Evolutionary conservation across 92 coral and sea anemone species (phyloP), one percentile per base, ranked within the genome.

Genomic region (Porites cylindrica): DNA sequence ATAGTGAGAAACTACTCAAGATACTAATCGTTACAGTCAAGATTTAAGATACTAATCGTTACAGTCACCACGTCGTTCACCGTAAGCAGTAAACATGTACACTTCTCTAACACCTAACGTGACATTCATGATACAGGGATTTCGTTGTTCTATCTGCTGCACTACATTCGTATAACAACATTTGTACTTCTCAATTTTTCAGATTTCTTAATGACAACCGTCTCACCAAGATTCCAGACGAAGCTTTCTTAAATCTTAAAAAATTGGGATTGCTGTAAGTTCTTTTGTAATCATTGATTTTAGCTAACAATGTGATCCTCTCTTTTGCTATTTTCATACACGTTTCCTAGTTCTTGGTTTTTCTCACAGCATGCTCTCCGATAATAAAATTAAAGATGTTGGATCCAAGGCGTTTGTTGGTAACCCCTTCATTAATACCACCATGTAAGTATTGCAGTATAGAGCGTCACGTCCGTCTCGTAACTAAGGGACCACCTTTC

Each of bases 401-500:
- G 78, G 78, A 73, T 51, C 78, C 3, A 51, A 73, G 38, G 78
- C 78, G 8, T 52, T 73, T 26, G n/a, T n/a, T n/a, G n/a, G n/a
- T n/a, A n/a, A n/a, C 2, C 20, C 20, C 2, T 51, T 10, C 13
- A 0, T 0, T 38, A 6, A 26, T 8, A 3, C 9, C 16, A 73
- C 2, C 2, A 73, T 73, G 78, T 73, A 51, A 73, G 78, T 73
- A 62, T 9, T 19, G 5, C 21, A 62, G 66, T 16, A 56, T 56
- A 56, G 4, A 56, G 1, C 16, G 16, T 10, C 6, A 4, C 63
- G 17, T 59, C 63, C 1, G 63, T 59, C 63, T 0, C 0, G 63
- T 10, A 11, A 59, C 6, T 38, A 38, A 38, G 47, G 0, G 47
- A 38, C 47, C 47, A 38, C 6, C 47, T 38, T 38, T 38, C 47